Base-by-base conservation (phyloP, 2,797 vertebrate species). In the Orientallactaga sibirica region DNA sequence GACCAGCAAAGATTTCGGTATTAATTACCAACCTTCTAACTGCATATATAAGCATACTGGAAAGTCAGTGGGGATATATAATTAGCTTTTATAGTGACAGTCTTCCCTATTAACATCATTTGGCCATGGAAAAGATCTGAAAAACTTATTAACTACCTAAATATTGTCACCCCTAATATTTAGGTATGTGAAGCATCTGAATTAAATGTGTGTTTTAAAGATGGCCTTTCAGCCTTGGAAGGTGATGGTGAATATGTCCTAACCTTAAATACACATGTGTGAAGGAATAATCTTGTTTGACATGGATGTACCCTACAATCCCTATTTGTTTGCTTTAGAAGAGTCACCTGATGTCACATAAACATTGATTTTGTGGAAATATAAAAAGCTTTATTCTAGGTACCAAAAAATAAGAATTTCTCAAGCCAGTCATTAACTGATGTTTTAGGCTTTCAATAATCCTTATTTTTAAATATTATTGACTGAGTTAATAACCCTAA, bases 91-190 rank as follows among this genome's bases (percentile, higher is more conserved):
- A 9, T 85, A 71, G 22, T 79, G 76, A 83, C 58, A 84, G 0
- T 88, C 22, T 64, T 27, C 48, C 2, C 33, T 93, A 43, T 94
- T 94, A 89, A 94, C 55, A 80, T 89, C 92, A 91, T 37, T 93
- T 92, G 33, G 20, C 33, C 83, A 92, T 74, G 48, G 41, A 81
- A 95, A 94, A 90, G 29, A 84, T 86, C 87, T 81, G 88, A 91
- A 18, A 79, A 77, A 75, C 29, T 86, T 94, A 41, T 90, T 90
- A 29, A 88, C 64, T n/a, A 87, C n/a, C 18, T 66, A 68, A 43
- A 37, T 86, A 86, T 37, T 62, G 24, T 80, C 86, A 71, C 67
- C 22, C 64, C 55, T 77, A 93, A n/a, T 84, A 91, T 95, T 83
- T 81, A 81, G 14, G 33, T 43, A 58, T 37, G 22, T 84, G 86